Evolutionary conservation across 2,113 vertebrate species (phyloP), one percentile per base, ranked within the genome.

Genomic region (Myocastor coypus): DNA sequence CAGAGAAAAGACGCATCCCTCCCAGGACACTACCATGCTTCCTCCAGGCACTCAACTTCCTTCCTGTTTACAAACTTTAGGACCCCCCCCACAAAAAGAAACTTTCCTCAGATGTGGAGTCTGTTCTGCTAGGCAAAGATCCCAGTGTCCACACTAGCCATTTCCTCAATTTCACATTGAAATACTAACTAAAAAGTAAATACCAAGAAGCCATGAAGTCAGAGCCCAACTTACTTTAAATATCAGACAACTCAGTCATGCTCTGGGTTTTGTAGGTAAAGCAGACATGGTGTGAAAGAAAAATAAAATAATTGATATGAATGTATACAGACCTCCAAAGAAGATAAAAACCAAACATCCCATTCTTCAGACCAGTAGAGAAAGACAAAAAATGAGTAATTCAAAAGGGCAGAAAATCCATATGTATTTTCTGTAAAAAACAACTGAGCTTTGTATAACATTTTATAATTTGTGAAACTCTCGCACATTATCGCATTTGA

Each of bases 361-460:
- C 9, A 87, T 86, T 95, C 89, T 94, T 96, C 80, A 75, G 86
- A 83, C 73, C 83, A 94, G 80, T 93, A 71, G 80, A 91, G 95
- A 91, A 52, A 84, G 69, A 91, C 7, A 89, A 61, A 91, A 88
- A 97, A 96, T 96, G 91, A 96, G 96, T 96, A 94, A 97, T 96
- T 92, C 89, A 97, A 96, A 97, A 92, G 92, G 89, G 82, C 91
- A 94, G 69, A 94, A 96, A 95, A 95, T 94, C 32, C 91, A 97
- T 88, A 95, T 92, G 73, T 83, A 86, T 95, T 93, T 97, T 95
- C 63, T 66, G 16, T 52, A 94, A 97, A 97, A 46, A 95, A 96
- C 77, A 93, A 90, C 88, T 77, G 59, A 93, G 77, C 64, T 96
- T 95, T 92, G 64, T 91, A 85, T 19, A 94, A 52, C 94, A 94